These are phyloP conservation scores for Trachythela sp. DNA, from an alignment of 64 coral and sea anemone genomes.

Conservation along the genomic window DNA sequence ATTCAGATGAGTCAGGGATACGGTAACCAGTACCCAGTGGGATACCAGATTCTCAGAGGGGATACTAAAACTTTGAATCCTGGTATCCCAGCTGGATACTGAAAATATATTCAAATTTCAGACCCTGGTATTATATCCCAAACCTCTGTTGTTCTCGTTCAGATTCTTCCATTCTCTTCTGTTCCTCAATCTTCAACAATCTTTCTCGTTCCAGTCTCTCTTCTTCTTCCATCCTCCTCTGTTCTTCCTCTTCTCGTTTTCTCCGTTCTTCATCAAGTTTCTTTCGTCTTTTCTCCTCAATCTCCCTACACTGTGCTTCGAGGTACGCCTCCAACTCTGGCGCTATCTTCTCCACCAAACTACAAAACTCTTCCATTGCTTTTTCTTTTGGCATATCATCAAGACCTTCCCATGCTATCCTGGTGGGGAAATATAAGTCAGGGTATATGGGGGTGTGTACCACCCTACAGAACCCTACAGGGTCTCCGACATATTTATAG, in stretches of 20 bases:
- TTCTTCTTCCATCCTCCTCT: not conserved
- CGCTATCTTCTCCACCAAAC: slow-evolving; percentile 71
- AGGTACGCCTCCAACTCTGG: slow-evolving; percentile 83
- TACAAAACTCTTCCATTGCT: slow-evolving; percentile 96
- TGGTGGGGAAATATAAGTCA: not conserved
- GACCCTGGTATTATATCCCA: slow-evolving; percentile 48
- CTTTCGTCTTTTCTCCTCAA: slow-evolving; percentile 71
- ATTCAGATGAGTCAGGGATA: too few relatives aligned
- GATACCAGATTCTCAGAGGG: too few relatives aligned
- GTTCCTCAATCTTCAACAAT: not conserved
- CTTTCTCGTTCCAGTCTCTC: slow-evolving; percentile 8
- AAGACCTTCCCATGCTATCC: slow-evolving; percentile 91
- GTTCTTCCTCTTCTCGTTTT: slow-evolving; percentile 62
- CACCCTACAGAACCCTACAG: too few relatives aligned
- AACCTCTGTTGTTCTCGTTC: slow-evolving; percentile 69
- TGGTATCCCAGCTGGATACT: slow-evolving; percentile 54
- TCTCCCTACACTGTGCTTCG: slow-evolving; percentile 89
- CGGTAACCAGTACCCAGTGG: too few relatives aligned
- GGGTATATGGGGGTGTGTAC: not conserved
- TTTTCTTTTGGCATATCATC: slow-evolving; percentile 72
- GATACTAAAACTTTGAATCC: slow-evolving; percentile 29
- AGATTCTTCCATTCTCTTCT: slow-evolving; percentile 42
- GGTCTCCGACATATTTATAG: too few relatives aligned
- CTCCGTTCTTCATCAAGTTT: slow-evolving; percentile 84
- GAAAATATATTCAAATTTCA: not conserved